Conservation (phyloP, 2,888 invertebrate species). For the Latrodectus hesperus region DNA sequence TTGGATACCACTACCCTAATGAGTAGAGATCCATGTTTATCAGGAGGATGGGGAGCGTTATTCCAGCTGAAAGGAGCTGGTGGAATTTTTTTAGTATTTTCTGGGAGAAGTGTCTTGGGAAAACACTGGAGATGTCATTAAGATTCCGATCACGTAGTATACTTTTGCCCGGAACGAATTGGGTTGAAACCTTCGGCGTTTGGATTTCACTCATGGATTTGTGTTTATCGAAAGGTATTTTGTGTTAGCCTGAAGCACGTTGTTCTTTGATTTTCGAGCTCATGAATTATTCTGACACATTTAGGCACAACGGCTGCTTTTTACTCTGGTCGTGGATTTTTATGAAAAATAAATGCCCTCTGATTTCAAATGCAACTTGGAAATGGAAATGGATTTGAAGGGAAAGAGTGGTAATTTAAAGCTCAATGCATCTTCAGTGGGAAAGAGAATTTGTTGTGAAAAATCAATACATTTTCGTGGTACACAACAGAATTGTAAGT, state of each 20-base stretch:
- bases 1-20: constrained; percentile 3
- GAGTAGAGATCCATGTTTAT: background rate
- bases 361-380: no score
- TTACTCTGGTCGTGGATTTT: no score
- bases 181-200: background rate
- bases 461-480: no score
- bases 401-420: no score
- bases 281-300: background rate
- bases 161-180: constrained; percentile 13
- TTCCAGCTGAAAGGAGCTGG: background rate
- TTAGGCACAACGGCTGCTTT: background rate
- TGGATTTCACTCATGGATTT: background rate
- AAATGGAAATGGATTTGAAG: no score
- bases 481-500: no score
- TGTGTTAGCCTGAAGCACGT: background rate
- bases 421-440: no score
- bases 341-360: no score
- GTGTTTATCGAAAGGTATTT: constrained; percentile 1
- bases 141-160: constrained; percentile 19
- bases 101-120: background rate
- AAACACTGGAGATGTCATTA: background rate
- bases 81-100: background rate
- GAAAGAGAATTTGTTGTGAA: no score
- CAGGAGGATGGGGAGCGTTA: background rate
- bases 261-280: background rate